Evolutionary conservation across 2,888 invertebrate species (phyloP), one percentile per base, ranked within the genome.

Genomic region (Hipparchia sbordonii): DNA sequence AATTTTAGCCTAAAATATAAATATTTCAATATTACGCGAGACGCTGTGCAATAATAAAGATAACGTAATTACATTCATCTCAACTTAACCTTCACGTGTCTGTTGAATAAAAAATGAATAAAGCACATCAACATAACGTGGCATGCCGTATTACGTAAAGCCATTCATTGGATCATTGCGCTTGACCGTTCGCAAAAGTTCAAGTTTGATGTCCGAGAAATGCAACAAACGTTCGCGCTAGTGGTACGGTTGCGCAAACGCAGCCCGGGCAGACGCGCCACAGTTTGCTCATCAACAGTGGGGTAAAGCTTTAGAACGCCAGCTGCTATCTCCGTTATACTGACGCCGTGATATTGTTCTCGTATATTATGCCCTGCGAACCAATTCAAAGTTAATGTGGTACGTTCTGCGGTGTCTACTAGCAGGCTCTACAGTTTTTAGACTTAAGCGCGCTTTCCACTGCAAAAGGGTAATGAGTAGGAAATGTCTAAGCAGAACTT

Each of bases 131-230:
- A 69, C 13, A 13, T 51, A 61, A 61, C 61, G 60, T 39, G 69
- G 61, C 52, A 54, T 10, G 60, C 52, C 57, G 51, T 69, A 39
- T 69, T 69, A 61, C 69, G 69, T 69, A 69, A 69, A 39, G n/a
- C n/a, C 67, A 46, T 67, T 65, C 52, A 61, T 51, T 39, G 60
- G 60, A 51, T 81, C 83, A 82, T 84, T 87, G 87, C 83, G 85
- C 89, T 90, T 91, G 89, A 91, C 90, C 89, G 87, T 83, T 74
- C 73, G 76, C 77, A 71, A 77, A 81, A 85, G 90, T 91, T 91
- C 90, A 91, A 90, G 90, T 89, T 88, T 87, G 86, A 84, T 56
- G 71, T 70, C 71, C 70, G 67, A 61, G 71, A 68, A 72, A 67
- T 73, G 72, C 68, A 71, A 79, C 81, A 77, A 39, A 6, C 45